Evolutionary conservation across 2,797 vertebrate genomes (phyloP).

Genomic region (Kryptolebias ocellatus): DNA sequence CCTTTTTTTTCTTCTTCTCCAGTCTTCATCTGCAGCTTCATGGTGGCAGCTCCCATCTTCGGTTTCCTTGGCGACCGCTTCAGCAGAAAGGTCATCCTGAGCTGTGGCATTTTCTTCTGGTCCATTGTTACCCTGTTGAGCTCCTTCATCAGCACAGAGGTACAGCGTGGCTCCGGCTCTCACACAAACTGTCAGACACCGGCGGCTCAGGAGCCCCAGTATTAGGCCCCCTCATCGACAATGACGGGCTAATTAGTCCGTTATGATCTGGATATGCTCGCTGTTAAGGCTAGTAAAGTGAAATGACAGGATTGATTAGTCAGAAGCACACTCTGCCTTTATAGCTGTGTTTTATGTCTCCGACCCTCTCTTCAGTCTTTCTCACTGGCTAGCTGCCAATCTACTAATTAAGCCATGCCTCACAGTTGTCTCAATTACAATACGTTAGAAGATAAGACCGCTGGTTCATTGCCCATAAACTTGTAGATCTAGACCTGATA

Average conservation of each 20-base stretch:
- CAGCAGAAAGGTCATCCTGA: constrained; percentile 90
- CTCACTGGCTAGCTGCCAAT: constrained; percentile 59
- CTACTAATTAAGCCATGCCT: constrained; percentile 64
- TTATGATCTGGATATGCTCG: constrained; percentile 66
- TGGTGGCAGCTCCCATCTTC: constrained; percentile 91
- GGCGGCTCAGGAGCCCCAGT: not conserved
- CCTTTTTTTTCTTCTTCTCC: constrained; percentile 35
- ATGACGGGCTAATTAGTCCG: constrained; percentile 51
- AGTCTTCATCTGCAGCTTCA: constrained; percentile 93
- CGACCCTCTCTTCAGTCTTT: not conserved
- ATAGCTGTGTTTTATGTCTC: constrained; percentile 42
- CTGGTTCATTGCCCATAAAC: constrained; percentile 47
- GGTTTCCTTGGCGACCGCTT: constrained; percentile 94
- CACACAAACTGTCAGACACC: not conserved
- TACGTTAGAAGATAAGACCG: constrained; percentile 50
- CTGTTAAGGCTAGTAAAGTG: constrained; percentile 55
- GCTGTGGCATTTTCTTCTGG: constrained; percentile 89
- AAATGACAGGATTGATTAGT: constrained; percentile 72
- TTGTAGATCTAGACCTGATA: constrained; percentile 56
- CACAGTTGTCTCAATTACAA: constrained; percentile 64
- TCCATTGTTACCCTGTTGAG: constrained; percentile 85
- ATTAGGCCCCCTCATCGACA: constrained; percentile 12
- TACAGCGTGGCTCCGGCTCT: constrained; percentile 29
- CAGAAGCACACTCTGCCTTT: constrained; percentile 47
- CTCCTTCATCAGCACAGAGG: constrained; percentile 87